Evolutionary conservation across 2,113 vertebrate genomes (phyloP), one percentile per base, ranked within the genome.

Genomic region (Irena cyanogastra): DNA sequence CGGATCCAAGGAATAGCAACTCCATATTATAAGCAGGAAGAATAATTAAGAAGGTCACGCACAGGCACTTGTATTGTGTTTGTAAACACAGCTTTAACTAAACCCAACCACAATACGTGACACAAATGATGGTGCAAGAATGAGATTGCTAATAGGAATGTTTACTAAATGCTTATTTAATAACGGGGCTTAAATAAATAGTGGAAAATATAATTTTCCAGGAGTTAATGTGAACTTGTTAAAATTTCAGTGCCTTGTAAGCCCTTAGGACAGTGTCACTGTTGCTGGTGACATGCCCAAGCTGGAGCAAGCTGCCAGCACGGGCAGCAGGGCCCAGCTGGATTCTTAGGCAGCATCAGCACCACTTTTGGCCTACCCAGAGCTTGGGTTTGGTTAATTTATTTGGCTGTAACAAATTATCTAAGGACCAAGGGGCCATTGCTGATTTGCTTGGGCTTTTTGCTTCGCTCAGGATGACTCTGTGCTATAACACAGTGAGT

Each of bases 111-210:
- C 59, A 96, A 91, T 80, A 87, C 5, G 13, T 82, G 75, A 95
- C 68, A 96, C 1, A 11, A 97, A 96, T 71, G 33, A 95, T 47
- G 83, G 89, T 63, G 65, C 68, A 93, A 91, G 81, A 96, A 78
- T 35, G 39, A 95, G 74, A 83, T 20, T 42, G 63, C 68, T 90
- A 93, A 94, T 47, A 66, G 16, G 69, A 94, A 92, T 28, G 9
- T 65, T 95, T 85, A 89, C 59, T 81, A 70, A 97, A 97, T 39
- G 7, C 53, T 88, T 95, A 57, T 76, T 96, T 81, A 93, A 97
- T 96, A 96, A 90, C n/a, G n/a, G 45, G 16, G 49, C 70, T 97
- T 97, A 96, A 97, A 96, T 97, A 97, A 96, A 91, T 53, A 74
- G 72, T 53, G 45, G 72, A 89, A 82, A 84, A 94, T 89, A 77